Evolutionary conservation across 1,140 invertebrate species (phyloP).

Genomic region (Rhysida immarginata): DNA sequence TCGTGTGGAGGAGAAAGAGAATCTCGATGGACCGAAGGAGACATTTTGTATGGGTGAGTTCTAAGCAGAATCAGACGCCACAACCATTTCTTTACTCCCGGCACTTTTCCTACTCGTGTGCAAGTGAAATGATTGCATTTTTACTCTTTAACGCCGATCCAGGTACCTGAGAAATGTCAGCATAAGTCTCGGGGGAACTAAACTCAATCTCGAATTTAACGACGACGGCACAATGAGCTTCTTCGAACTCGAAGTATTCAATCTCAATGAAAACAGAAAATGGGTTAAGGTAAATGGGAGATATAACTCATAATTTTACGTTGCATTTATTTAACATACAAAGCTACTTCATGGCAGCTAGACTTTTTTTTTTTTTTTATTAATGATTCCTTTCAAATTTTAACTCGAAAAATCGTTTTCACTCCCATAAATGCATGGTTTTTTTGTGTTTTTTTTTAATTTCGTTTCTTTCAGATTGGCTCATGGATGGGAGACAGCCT

Average conservation of each 20-base stretch:
- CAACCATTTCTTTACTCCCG: background rate
- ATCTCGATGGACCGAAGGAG: conserved; percentile 45
- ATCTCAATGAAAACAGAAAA: background rate
- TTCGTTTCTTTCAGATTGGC: too few species aligned
- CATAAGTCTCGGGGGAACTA: background rate
- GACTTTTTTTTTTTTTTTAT: too few species aligned
- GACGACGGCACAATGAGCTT: background rate
- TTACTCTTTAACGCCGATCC: background rate
- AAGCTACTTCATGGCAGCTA: too few species aligned
- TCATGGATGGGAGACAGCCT: too few species aligned
- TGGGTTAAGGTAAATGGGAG: background rate
- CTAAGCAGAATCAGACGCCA: background rate
- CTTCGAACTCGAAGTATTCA: background rate
- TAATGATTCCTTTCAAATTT: too few species aligned
- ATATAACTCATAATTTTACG: too few species aligned
- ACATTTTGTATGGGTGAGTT: conserved; percentile 6
- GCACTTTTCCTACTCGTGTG: background rate
- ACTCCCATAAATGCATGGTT: too few species aligned
- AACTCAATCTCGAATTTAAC: background rate
- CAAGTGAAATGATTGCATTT: background rate
- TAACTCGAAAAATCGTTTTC: too few species aligned
- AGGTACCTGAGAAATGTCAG: background rate
- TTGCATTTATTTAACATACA: too few species aligned
- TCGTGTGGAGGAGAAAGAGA: conserved; percentile 55
- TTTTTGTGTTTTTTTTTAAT: too few species aligned